phyloP scores from a whole-genome alignment of 2,797 vertebrate species.

The Pipistrellus pipistrellus region DNA sequence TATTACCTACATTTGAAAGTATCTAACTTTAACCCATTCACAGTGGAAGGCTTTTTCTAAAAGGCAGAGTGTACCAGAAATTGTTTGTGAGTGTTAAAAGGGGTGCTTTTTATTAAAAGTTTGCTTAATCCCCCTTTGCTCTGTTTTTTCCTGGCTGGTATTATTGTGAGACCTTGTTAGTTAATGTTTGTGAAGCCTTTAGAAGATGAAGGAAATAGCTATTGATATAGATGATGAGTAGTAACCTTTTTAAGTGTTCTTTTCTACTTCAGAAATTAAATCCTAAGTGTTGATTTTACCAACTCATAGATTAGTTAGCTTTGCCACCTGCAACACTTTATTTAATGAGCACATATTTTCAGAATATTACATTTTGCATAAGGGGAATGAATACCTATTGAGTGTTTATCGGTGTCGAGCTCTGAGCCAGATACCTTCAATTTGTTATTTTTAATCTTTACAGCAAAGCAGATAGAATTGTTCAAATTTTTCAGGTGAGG shows the following conservation, averaged over 20 bases:
- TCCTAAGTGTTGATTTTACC: constrained; percentile 50
- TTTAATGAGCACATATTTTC: constrained; percentile 53
- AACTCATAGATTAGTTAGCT: constrained; percentile 38
- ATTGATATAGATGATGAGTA: constrained; percentile 31
- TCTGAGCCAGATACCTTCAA: constrained; percentile 34
- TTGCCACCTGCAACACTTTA: constrained; percentile 37
- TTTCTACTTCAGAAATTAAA: constrained; percentile 74
- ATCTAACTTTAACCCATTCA: constrained; percentile 60
- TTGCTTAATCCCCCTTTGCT: constrained; percentile 35
- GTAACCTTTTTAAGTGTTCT: constrained; percentile 44
- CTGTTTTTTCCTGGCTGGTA: constrained; percentile 27
- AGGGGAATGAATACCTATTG: neutral
- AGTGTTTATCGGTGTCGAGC: neutral
- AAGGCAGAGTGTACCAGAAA: constrained; percentile 65
- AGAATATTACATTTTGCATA: constrained; percentile 36
- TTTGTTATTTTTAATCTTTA: constrained; percentile 57
- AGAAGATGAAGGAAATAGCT: constrained; percentile 59
- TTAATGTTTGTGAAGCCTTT: constrained; percentile 65
- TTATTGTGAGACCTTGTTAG: constrained; percentile 62
- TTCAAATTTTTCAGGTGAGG: constrained; percentile 62
- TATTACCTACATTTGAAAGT: constrained; percentile 53
- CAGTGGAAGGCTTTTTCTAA: constrained; percentile 54
- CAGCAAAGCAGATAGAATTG: constrained; percentile 13
- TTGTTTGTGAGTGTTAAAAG: constrained; percentile 66
- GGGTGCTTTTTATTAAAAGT: constrained; percentile 49